Evolutionary conservation across 1,140 invertebrate species (phyloP).

Genomic region (Nasonia giraulti): DNA sequence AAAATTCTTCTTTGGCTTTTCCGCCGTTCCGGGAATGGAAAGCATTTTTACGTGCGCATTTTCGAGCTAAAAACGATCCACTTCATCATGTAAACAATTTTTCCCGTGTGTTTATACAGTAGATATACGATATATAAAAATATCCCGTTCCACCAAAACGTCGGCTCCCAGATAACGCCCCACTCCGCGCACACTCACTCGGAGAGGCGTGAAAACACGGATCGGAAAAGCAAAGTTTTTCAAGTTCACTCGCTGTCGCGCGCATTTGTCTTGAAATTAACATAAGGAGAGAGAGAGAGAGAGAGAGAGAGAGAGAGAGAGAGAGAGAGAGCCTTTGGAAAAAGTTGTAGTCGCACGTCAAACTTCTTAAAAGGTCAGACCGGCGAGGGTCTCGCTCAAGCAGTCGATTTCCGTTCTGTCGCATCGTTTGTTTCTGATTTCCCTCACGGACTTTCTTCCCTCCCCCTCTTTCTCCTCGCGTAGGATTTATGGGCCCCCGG

Average conservation of each 20-base stretch:
- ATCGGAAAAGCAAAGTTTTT: conserved; percentile 25
- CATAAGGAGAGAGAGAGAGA: conserved; percentile 48
- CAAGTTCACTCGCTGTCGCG: conserved; percentile 45
- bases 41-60: too few relatives aligned
- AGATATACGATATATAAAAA: not conserved
- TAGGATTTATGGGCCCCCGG: conserved; percentile 30
- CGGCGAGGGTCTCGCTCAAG: not conserved
- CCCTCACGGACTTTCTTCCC: conserved; percentile 26
- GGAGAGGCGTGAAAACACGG: not conserved
- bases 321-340: not conserved
- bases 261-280: conserved; percentile 53
- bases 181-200: not conserved
- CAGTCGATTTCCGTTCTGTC: conserved; percentile 27
- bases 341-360: not conserved
- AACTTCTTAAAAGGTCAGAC: conserved; percentile 46
- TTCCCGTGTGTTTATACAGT: too few relatives aligned
- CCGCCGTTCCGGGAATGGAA: too few relatives aligned
- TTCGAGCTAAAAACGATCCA: too few relatives aligned
- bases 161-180: not conserved
- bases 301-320: not conserved
- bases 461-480: not conserved
- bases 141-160: not conserved
- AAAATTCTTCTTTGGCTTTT: too few relatives aligned
- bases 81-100: too few relatives aligned
- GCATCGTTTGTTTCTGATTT: conserved; percentile 42